Evolutionary conservation across 2,888 invertebrate genomes (phyloP), one percentile per base, ranked within the genome.

Genomic region (Cabera pusaria): DNA sequence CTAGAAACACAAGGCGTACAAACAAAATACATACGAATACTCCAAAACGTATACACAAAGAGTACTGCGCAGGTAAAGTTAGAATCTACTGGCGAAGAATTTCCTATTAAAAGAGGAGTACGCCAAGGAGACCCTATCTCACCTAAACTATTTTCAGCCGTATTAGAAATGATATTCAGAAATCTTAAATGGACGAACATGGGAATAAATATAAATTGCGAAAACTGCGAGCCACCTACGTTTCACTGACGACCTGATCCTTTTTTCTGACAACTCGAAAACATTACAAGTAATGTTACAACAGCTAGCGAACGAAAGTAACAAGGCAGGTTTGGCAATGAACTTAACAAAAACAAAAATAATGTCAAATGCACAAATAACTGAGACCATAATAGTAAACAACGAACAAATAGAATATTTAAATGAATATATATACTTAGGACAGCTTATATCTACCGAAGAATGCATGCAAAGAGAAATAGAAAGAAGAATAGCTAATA

Each of bases 51-150:
- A 21, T 60, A 56, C 12, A 11, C 5, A 1, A 49, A 47, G 2
- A 39, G 29, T 17, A 58, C 36, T 12, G 50, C 55, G 5, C 26
- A 27, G 41, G 27, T 58, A 1, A 45, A 43, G 32, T 27, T 56
- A 0, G 55, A 60, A 41, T 24, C 6, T 1, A 6, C 4, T 25
- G 57, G 57, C 0, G 37, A 53, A 9, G 38, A 43, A 20, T 44
- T 49, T 7, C 6, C n/a, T 6, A 33, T 55, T 7, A 5, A 43
- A 4, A 42, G 43, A 36, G 51, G 44, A 0, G 50, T 52, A 0
- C 21, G 45, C 2, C 56, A 52, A 28, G 51, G 51, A 1, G 51
- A 55, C 12, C 52, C 49, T 0, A 19, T 52, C 5, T 52, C 50
- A 6, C 52, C 40, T 0, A 48, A 52, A 16, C 18, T 52, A 0